Percentiles rank a stretch among this genome's conserved stretches.
Conservation (phyloP, 2,113 vertebrate species). For the Pithys albifrons region DNA sequence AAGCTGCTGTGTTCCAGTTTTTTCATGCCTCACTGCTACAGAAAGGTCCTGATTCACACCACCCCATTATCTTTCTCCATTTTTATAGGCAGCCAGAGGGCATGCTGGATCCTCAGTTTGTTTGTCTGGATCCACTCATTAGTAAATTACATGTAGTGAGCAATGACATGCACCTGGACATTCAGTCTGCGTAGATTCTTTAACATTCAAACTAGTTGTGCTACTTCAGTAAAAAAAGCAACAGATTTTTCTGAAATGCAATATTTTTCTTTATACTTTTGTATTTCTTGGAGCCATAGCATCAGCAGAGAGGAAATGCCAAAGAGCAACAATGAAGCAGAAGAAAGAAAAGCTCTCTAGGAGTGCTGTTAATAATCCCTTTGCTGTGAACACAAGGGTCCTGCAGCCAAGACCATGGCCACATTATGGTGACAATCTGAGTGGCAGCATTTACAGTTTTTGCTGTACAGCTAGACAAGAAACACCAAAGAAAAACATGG, state of each 20-base stretch:
- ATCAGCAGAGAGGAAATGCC: neutral
- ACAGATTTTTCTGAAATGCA: neutral
- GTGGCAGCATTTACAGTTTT: neutral
- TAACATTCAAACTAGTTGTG: neutral
- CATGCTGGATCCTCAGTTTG: constrained; percentile 47
- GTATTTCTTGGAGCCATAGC: neutral
- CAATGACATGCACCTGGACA: constrained; percentile 15
- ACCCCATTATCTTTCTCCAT: constrained; percentile 30
- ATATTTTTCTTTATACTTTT: neutral
- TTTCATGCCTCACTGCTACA: constrained; percentile 4
- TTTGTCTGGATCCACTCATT: constrained; percentile 52
- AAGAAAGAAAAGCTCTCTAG: neutral
- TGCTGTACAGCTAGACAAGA: neutral
- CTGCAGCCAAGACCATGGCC: neutral
- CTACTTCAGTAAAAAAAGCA: neutral
- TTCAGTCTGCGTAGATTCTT: neutral
- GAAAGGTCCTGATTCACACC: constrained; percentile 38
- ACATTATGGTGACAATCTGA: neutral
- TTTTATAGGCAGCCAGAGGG: constrained; percentile 56
- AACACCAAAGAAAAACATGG: neutral
- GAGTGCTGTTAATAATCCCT: neutral
- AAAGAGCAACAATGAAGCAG: neutral
- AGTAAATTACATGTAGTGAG: constrained; percentile 12
- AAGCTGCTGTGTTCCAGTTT: neutral
- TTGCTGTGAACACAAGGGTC: neutral